phyloP scores from a whole-genome alignment of 2,797 vertebrate species.

The Hoplostethus atlanticus region DNA sequence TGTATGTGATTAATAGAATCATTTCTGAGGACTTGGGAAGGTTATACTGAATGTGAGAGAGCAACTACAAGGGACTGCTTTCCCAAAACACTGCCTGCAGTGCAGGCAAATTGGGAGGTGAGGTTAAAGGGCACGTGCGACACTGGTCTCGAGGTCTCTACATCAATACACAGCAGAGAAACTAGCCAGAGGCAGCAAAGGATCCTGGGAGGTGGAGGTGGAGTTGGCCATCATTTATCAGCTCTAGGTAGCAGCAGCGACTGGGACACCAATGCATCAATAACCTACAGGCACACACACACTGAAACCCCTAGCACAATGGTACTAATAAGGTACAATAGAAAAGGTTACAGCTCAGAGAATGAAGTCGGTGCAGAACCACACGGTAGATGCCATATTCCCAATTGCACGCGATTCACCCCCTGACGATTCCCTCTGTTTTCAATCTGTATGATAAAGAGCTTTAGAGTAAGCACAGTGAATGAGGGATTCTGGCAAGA shows the following conservation, averaged over 20 bases:
- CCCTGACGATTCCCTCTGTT: slow-evolving; percentile 52
- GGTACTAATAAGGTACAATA: slow-evolving; percentile 69
- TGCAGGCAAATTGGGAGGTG: slow-evolving; percentile 40
- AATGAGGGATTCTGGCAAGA: slow-evolving; percentile 63
- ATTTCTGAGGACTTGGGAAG: slow-evolving; percentile 36
- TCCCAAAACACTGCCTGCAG: slow-evolving; percentile 14
- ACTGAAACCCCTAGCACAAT: slow-evolving; percentile 48
- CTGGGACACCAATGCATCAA: slow-evolving; percentile 65
- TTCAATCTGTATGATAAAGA: slow-evolving; percentile 75
- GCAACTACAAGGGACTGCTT: slow-evolving; percentile 14
- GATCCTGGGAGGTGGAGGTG: slow-evolving; percentile 39
- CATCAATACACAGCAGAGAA: slow-evolving; percentile 60
- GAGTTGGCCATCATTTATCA: slow-evolving; percentile 71
- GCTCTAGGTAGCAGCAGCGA: slow-evolving; percentile 54
- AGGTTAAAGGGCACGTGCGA: slow-evolving; percentile 52
- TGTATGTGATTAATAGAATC: slow-evolving; percentile 22
- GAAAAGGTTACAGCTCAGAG: slow-evolving; percentile 69
- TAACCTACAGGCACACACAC: slow-evolving; percentile 45
- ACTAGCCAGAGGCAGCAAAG: slow-evolving; percentile 53
- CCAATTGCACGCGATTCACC: slow-evolving; percentile 44
- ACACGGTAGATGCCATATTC: slow-evolving; percentile 37
- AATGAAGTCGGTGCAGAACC: slow-evolving; percentile 35
- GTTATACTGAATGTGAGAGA: slow-evolving; percentile 18
- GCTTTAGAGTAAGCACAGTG: slow-evolving; percentile 57
- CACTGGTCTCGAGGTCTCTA: slow-evolving; percentile 40